Evolutionary conservation across 2,888 invertebrate species (phyloP).

Genomic region (Ferdinandea cuprea): DNA sequence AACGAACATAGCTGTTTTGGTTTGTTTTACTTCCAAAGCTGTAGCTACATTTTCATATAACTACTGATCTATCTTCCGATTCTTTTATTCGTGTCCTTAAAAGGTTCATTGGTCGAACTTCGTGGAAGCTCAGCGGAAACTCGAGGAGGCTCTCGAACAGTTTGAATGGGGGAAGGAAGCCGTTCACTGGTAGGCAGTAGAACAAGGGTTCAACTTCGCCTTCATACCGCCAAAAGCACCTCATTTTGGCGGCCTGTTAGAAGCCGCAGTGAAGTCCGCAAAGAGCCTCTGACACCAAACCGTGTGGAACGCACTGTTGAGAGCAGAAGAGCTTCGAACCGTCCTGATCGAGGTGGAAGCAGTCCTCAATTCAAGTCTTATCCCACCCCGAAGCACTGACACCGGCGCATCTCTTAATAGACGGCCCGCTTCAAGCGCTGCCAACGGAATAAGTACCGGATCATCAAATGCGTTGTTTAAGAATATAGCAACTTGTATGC

Average conservation of each 20-base stretch:
- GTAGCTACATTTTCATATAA: no score
- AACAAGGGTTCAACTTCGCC: no score
- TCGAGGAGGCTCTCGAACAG: constrained; percentile 1
- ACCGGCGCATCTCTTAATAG: constrained; percentile 66
- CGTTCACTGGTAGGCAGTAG: no score
- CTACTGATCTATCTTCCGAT: no score
- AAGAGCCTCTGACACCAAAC: constrained; percentile 64
- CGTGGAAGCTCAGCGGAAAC: constrained; percentile 42
- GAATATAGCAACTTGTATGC: constrained; percentile 45
- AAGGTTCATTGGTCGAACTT: no score
- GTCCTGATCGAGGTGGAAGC: constrained; percentile 73
- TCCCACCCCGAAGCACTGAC: constrained; percentile 67
- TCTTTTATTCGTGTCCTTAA: no score
- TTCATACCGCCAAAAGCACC: constrained; percentile 64
- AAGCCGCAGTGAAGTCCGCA: constrained; percentile 70
- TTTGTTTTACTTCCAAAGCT: constrained; percentile 67
- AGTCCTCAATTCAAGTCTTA: constrained; percentile 75
- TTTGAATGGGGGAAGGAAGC: no score
- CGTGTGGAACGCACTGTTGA: constrained; percentile 46
- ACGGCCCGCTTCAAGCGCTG: constrained; percentile 47
- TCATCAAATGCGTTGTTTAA: constrained; percentile 13
- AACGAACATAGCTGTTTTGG: constrained; percentile 60
- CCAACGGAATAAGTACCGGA: constrained; percentile 12
- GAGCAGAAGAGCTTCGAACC: constrained; percentile 68
- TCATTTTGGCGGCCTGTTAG: constrained; percentile 72